Base-by-base conservation (phyloP, 1,140 invertebrate genomes). In the Arion vulgaris region DNA sequence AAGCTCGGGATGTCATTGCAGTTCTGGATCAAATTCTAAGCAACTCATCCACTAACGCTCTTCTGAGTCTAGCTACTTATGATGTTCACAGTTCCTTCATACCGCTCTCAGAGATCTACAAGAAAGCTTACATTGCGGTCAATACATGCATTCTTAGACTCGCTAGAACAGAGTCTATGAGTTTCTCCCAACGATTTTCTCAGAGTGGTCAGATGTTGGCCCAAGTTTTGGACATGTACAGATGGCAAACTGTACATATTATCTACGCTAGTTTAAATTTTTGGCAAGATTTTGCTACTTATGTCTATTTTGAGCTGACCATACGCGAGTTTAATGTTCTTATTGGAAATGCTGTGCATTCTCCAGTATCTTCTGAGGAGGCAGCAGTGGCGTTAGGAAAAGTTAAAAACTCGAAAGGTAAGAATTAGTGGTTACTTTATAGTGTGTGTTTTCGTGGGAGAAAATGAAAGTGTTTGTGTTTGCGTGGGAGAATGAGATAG, bases 181-280 rank as follows among this genome's bases (percentile, higher is more conserved):
- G 39, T 49, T 39, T 72, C 66, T 4, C 51, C 5, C 66, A 39
- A 26, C 5, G 66, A 1, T 80, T 72, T 62, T 26, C 39, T n/a
- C 79, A 80, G 34, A 7, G 17, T 23, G 79, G 66, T 26, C 13
- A 2, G 0, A 80, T 80, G 51, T 36, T 80, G 66, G n/a, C 79
- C 13, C 51, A 80, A 36, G 26, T 80, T 28, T 34, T 80, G 68
- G 79, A 80, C 79, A 39, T 49, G 41, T 80, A 80, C 41, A 57
- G n/a, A 26, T 80, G 79, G 79, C 66, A 72, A 45, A 71, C 9
- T 4, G 39, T 80, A 0, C 36, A 49, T 39, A 38, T 80, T 9
- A 49, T 80, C 11, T 39, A 80, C 41, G 34, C 79, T 13, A 72
- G 45, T 13, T 34, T 72, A 7, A 45, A 72, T 17, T 51, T 26